These are phyloP conservation scores for Phylloscopus collybita DNA, from an alignment of 2,797 vertebrate species.

Conservation along the genomic window DNA sequence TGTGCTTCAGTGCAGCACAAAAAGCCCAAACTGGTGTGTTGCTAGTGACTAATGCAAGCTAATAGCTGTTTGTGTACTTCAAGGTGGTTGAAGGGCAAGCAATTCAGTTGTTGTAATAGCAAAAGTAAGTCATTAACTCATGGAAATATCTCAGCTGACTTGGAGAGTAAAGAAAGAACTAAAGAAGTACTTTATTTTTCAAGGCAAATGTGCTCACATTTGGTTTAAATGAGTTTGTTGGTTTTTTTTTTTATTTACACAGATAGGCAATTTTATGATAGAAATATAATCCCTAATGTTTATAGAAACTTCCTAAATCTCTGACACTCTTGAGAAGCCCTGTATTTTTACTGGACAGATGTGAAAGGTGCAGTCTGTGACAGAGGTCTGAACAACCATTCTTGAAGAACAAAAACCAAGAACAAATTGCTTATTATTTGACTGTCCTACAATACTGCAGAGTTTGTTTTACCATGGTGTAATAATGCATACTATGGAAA, in stretches of 20 bases:
- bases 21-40: background rate
- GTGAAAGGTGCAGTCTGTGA: background rate
- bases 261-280: background rate
- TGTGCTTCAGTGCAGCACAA: background rate
- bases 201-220: background rate
- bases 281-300: background rate
- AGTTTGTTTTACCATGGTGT: background rate
- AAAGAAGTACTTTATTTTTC: background rate
- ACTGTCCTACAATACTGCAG: background rate
- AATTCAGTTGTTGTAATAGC: background rate
- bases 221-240: background rate
- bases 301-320: background rate
- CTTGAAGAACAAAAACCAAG: background rate
- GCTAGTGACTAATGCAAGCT: constrained; percentile 28
- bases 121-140: constrained; percentile 53
- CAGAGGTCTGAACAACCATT: background rate
- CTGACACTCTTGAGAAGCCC: background rate
- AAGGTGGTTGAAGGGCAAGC: constrained; percentile 37
- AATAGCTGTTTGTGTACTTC: constrained; percentile 6
- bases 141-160: background rate
- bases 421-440: background rate
- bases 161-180: background rate
- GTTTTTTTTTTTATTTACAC: background rate
- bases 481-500: background rate
- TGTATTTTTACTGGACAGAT: background rate